A percentile compares a stretch with the other conserved stretches of the same genome.
Conservation (phyloP, 2,888 invertebrate species). For the Ophonus ardosiacus region DNA sequence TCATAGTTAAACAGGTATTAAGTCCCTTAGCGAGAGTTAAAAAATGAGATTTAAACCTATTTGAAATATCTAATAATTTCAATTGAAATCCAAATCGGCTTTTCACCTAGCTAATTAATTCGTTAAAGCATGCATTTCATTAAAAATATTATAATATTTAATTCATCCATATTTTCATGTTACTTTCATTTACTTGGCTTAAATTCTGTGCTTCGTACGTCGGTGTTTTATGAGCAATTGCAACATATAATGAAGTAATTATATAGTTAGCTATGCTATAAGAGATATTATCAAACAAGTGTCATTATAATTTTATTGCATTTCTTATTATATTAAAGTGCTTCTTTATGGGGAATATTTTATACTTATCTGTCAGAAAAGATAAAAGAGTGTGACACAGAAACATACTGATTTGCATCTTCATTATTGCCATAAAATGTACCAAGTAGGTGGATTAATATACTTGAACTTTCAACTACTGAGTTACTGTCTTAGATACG, state of each 20-base stretch:
- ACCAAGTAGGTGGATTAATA: not conserved
- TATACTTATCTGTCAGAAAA: not conserved
- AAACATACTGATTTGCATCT: not conserved
- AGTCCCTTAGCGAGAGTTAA: no score
- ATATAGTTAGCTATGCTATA: not conserved
- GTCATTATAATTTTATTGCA: not conserved
- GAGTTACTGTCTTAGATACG: no score
- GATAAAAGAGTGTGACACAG: not conserved
- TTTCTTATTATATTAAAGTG: not conserved
- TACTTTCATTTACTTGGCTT: no score
- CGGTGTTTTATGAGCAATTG: not conserved
- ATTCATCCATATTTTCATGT: no score
- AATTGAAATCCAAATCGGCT: no score
- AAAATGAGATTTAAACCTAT: no score
- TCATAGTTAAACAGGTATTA: no score
- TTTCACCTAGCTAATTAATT: no score
- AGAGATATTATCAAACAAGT: not conserved
- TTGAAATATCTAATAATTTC: no score
- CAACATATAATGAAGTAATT: not conserved
- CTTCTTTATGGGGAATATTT: conserved; percentile 1
- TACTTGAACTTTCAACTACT: not conserved
- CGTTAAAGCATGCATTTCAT: no score
- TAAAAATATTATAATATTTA: no score
- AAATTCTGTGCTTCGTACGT: no score
- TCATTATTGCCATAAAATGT: not conserved